Base-by-base conservation (phyloP, 2,797 vertebrate genomes). In the Diplodus sargus region DNA sequence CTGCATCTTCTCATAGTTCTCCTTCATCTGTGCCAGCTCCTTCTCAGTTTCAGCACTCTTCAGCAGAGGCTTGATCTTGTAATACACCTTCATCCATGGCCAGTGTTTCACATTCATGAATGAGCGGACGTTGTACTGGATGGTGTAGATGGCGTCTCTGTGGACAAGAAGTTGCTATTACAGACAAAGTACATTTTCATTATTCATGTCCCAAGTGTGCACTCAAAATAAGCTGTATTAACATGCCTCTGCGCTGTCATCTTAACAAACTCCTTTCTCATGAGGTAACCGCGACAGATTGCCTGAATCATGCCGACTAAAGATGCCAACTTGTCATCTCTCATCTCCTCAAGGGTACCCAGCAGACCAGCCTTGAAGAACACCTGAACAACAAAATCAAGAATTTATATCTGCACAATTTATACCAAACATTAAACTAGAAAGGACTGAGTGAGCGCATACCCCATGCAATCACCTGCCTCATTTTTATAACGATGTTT, bases 71-170 rank as follows among this genome's bases (percentile, higher is more conserved):
- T 98, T 98, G 90, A 98, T 97, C 93, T 98, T 98, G 93, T 97
- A 98, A 82, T 95, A 98, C 7, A 98, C 93, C 80, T 98, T 98
- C 97, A 98, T 97, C 97, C 97, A 98, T 70, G 97, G 96, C 97
- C 97, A 97, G 69, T 96, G 94, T 78, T 97, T 97, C 0, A 97
- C 97, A 17, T 96, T 97, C 96, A 97, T 97, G 93, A 97, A 98
- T 3, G 97, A 85, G 0, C 97, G 95, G 22, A 97, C 0, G 0
- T 97, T 98, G 91, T 97, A 97, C 85, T 98, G 97, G 81, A 97
- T 96, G 14, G 94, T 95, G 70, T 81, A 96, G 77, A 98, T 91
- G 23, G 97, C 94, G 0, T 96, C 96, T 15, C 96, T 97, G 72
- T 18, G 0, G 18, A 59, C 0, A 79, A 78, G 13, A 68, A 54